phyloP scores from a whole-genome alignment of 2,113 vertebrate genomes.

The Anarhynchus alexandrinus region DNA sequence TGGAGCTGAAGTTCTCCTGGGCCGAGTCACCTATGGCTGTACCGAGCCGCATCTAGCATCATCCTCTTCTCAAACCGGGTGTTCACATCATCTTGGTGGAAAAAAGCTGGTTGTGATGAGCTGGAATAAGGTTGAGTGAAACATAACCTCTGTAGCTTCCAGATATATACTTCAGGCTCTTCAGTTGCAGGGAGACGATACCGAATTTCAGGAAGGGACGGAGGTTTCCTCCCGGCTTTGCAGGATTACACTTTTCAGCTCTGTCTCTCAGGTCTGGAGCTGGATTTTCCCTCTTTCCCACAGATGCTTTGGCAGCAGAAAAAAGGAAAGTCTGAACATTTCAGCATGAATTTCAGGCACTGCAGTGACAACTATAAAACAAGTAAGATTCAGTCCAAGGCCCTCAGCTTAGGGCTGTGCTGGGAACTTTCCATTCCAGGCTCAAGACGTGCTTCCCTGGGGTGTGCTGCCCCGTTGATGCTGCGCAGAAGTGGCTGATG shows the following conservation, averaged over 20 bases:
- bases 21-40: neutral
- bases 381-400: constrained; percentile 61
- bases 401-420: constrained; percentile 24
- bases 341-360: constrained; percentile 66
- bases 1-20: neutral
- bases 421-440: constrained; percentile 38
- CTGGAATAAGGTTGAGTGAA: neutral
- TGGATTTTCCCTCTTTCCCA: constrained; percentile 62
- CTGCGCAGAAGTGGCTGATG: neutral
- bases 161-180: neutral
- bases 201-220: neutral
- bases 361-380: constrained; percentile 61
- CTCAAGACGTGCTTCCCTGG: constrained; percentile 29
- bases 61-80: neutral
- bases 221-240: constrained; percentile 38
- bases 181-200: neutral
- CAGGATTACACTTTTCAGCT: constrained; percentile 33
- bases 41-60: neutral
- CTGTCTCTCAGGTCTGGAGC: constrained; percentile 51
- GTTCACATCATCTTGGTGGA: neutral
- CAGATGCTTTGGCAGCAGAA: constrained; percentile 72
- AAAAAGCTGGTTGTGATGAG: neutral
- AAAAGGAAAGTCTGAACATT: constrained; percentile 63
- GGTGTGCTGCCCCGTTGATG: neutral
- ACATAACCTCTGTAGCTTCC: neutral